Percentiles rank a stretch among this genome's conserved stretches.
phyloP scores from a whole-genome alignment of 2,888 invertebrate genomes.

The Germaria angustata region DNA sequence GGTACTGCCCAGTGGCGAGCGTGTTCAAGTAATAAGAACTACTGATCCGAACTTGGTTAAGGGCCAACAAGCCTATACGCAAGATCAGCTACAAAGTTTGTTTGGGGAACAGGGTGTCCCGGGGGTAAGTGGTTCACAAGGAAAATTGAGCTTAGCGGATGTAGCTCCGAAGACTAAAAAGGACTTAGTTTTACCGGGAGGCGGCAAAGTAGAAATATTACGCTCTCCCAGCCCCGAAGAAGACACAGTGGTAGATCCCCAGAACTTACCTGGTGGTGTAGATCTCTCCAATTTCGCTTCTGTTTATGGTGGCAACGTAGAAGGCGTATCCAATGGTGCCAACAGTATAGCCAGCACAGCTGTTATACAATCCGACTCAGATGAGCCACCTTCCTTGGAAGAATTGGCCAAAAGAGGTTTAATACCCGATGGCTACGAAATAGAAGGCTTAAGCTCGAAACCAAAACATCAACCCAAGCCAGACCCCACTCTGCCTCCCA shows the following conservation, averaged over 20 bases:
- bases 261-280: constrained; percentile 73
- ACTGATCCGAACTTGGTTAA: constrained; percentile 85
- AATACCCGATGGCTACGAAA: constrained; percentile 89
- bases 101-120: constrained; percentile 73
- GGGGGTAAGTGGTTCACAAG: constrained; percentile 30
- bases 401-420: constrained; percentile 88
- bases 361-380: constrained; percentile 81
- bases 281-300: constrained; percentile 76
- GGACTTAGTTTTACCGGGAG: constrained; percentile 86
- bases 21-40: constrained; percentile 87
- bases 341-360: constrained; percentile 79
- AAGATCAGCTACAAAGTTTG: constrained; percentile 80
- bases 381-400: constrained; percentile 86
- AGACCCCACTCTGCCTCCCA: constrained; percentile 81
- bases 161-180: constrained; percentile 81
- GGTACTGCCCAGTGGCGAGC: constrained; percentile 87
- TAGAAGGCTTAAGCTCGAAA: constrained; percentile 89
- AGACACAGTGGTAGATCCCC: constrained; percentile 80
- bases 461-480: constrained; percentile 78
- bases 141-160: constrained; percentile 72
- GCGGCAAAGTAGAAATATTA: constrained; percentile 87
- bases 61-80: constrained; percentile 81
- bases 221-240: constrained; percentile 83
- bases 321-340: constrained; percentile 73
- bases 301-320: constrained; percentile 76